phyloP scores from a whole-genome alignment of 2,888 invertebrate genomes.

The Mystacides longicornis region DNA sequence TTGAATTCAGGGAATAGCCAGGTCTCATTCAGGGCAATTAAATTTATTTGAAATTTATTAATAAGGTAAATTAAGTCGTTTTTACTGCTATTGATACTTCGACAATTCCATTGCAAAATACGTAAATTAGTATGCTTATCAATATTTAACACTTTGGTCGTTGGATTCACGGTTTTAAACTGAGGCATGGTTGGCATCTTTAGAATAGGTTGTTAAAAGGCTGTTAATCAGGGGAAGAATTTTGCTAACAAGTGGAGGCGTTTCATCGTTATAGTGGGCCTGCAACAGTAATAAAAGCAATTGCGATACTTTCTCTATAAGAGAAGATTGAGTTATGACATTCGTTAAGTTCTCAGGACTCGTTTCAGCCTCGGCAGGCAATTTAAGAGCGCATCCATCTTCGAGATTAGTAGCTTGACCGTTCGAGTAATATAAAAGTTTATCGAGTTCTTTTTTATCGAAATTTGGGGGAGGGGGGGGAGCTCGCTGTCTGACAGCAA shows the following conservation, averaged over 20 bases:
- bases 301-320: too few species aligned
- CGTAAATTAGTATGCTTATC: background rate
- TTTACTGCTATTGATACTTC: background rate
- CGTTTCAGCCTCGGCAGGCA: background rate
- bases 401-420: background rate
- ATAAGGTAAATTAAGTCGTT: background rate
- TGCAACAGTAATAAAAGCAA: too few species aligned
- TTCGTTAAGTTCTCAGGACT: background rate
- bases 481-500: background rate
- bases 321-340: background rate
- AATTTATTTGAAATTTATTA: background rate
- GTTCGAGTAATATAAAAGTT: background rate
- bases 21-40: background rate
- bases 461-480: background rate
- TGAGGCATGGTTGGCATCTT: too few species aligned
- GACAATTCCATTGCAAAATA: background rate
- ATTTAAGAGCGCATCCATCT: background rate
- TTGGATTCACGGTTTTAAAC: too few species aligned
- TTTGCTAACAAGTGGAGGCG: too few species aligned
- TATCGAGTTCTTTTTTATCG: background rate
- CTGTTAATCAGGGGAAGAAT: too few species aligned
- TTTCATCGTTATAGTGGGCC: too few species aligned
- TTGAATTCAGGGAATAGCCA: background rate
- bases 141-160: too few species aligned
- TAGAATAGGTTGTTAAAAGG: too few species aligned